Evolutionary conservation across 37 sponge, comb jelly and placozoan genomes (phyloP).

Genomic region (Bolinopsis microptera): DNA sequence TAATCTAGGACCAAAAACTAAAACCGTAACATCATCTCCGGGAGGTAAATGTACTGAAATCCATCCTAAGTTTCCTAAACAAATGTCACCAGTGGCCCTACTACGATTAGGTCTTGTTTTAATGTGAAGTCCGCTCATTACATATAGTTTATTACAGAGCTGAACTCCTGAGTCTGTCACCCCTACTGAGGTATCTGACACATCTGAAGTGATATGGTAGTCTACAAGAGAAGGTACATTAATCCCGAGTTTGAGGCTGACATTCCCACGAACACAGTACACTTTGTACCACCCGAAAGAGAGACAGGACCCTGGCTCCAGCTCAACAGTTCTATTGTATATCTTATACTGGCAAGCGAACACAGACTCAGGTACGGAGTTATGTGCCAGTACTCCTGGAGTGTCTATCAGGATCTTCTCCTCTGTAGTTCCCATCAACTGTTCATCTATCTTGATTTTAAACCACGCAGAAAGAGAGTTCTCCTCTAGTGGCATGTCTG

Average conservation of each 20-base stretch:
- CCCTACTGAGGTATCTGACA: not conserved
- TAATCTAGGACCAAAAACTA: slow-evolving; percentile 41
- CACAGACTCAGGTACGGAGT: not conserved
- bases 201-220: not conserved
- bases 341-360: not conserved
- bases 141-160: slow-evolving; percentile 18
- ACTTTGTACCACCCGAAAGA: slow-evolving; percentile 43
- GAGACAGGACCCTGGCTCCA: not conserved
- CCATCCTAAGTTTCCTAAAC: slow-evolving; percentile 25
- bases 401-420: slow-evolving; percentile 34
- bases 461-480: not conserved
- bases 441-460: not conserved
- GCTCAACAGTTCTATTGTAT: not conserved
- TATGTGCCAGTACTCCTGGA: slow-evolving; percentile 5
- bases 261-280: slow-evolving; percentile 5
- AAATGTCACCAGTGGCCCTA: not conserved
- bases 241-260: not conserved
- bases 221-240: not conserved
- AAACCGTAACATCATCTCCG: slow-evolving; percentile 34
- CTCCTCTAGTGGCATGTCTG: not conserved
- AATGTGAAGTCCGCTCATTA: not conserved
- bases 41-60: not conserved
- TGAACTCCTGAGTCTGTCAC: not conserved
- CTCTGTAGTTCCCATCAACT: not conserved
- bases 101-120: not conserved